Percentiles rank a stretch among this genome's conserved stretches.
Conservation (phyloP, 2,888 invertebrate genomes). For the Esperia sulphurella region DNA sequence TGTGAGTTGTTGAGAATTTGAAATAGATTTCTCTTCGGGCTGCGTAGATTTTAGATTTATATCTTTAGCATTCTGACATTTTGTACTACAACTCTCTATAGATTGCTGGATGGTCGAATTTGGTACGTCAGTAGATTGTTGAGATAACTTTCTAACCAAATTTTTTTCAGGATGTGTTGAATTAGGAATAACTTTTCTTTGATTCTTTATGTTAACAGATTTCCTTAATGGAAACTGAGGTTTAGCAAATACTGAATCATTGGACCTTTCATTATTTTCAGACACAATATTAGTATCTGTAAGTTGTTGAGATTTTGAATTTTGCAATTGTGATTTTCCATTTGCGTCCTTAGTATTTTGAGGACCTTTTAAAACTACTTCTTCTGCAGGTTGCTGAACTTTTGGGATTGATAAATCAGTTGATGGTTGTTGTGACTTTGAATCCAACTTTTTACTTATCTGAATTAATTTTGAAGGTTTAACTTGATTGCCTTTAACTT, state of each 20-base stretch:
- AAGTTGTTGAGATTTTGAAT: too few species aligned
- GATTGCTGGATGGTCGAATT: not conserved
- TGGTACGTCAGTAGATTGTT: not conserved
- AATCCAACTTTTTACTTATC: not conserved
- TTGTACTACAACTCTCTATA: not conserved
- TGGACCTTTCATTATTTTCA: conserved; percentile 15
- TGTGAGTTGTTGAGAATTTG: conserved; percentile 4
- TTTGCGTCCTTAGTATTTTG: too few species aligned
- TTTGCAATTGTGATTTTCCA: too few species aligned
- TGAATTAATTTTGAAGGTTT: not conserved
- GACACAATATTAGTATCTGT: conserved; percentile 12
- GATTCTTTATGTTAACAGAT: conserved; percentile 1
- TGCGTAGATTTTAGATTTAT: conserved; percentile 4
- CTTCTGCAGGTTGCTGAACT: not conserved
- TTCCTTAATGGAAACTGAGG: conserved; percentile 44
- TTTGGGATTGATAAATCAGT: too few species aligned
- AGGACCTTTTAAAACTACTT: not conserved
- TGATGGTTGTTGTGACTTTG: too few species aligned
- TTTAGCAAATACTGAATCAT: conserved; percentile 49
- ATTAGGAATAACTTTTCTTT: not conserved
- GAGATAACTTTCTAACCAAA: not conserved
- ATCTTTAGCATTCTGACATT: not conserved
- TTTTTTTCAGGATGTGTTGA: not conserved
- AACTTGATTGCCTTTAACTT: not conserved
- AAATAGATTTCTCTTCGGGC: conserved; percentile 20